Percentiles rank a stretch among this genome's conserved stretches.
phyloP scores from a whole-genome alignment of 2,113 vertebrate species.

The Thamnophis sirtalis region DNA sequence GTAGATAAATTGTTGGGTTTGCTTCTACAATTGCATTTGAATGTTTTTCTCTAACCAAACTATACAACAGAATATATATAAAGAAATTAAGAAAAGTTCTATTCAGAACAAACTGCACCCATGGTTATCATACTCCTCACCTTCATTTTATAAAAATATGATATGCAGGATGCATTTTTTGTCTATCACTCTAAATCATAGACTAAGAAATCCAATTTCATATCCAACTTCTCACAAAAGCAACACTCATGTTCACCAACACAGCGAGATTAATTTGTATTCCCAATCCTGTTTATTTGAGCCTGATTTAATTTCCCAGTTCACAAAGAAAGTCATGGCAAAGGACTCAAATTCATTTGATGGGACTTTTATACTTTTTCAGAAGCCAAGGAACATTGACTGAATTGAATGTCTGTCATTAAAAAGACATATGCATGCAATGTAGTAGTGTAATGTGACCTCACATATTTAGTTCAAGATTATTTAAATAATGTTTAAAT shows the following conservation, averaged over 20 bases:
- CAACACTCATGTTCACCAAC: not conserved
- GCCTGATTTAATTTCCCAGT: not conserved
- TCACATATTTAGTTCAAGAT: not conserved
- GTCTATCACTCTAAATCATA: not conserved
- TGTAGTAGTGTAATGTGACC: not conserved
- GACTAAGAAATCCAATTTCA: not conserved
- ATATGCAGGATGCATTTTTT: slow-evolving; percentile 7
- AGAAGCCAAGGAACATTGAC: not conserved
- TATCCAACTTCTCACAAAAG: not conserved
- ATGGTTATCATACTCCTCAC: not conserved
- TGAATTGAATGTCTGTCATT: not conserved
- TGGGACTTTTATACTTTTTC: not conserved
- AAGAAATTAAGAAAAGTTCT: not conserved
- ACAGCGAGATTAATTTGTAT: not conserved
- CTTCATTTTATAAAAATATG: not conserved
- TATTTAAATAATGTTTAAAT: not conserved
- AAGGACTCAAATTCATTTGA: not conserved
- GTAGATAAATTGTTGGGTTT: not conserved
- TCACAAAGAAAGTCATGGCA: not conserved
- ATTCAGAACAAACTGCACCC: not conserved
- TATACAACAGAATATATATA: not conserved
- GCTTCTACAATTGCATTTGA: not conserved
- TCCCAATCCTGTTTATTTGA: not conserved
- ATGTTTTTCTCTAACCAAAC: not conserved
- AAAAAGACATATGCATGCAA: not conserved